A percentile compares a stretch with the other conserved stretches of the same genome.
phyloP scores from a whole-genome alignment of 2,113 vertebrate species.

The Arvicanthis niloticus region DNA sequence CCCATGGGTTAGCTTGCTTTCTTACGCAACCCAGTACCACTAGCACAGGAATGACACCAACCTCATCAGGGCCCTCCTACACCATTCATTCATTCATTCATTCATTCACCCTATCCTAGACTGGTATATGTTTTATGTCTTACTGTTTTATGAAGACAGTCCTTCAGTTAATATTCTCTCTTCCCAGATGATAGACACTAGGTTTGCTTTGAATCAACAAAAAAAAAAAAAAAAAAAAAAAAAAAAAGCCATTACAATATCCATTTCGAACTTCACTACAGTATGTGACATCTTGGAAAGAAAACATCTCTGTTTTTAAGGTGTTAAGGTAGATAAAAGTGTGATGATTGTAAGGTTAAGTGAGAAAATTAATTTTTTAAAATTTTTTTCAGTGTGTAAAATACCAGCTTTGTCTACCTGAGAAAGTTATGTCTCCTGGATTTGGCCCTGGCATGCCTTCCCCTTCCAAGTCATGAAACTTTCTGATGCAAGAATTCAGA shows the following conservation, averaged over 20 bases:
- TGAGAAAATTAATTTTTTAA: neutral
- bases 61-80: neutral
- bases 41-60: neutral
- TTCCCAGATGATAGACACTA: neutral
- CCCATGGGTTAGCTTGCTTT: neutral
- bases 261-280: neutral
- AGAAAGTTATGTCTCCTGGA: neutral
- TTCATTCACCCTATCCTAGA: neutral
- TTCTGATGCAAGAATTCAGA: neutral
- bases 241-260: neutral
- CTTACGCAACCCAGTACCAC: neutral
- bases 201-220: neutral
- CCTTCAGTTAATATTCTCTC: neutral
- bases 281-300: neutral
- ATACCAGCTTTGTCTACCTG: neutral
- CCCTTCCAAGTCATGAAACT: neutral
- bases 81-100: neutral
- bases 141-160: neutral
- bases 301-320: conserved; percentile 21
- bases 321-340: neutral
- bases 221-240: neutral
- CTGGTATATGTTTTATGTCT: neutral
- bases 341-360: neutral
- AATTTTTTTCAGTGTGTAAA: neutral
- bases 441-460: neutral